These are phyloP conservation scores for Craterocephalus amniculus DNA, from an alignment of 2,797 vertebrate genomes.

Conservation along the genomic window DNA sequence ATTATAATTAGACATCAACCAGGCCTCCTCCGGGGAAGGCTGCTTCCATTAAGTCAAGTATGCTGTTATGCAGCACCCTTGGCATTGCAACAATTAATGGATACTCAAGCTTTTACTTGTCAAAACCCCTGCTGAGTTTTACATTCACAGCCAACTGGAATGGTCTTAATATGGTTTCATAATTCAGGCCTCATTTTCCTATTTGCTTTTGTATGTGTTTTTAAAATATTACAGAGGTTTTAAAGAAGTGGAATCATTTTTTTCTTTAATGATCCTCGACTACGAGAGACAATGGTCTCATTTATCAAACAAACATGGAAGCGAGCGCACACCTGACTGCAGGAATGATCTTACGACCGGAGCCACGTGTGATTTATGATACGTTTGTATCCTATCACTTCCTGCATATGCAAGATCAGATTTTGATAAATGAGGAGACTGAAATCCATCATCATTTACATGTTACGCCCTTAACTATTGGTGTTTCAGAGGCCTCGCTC, in stretches of 20 bases:
- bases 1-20: conserved; percentile 60
- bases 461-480: too few species aligned
- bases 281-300: conserved; percentile 5
- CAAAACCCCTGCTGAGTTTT: conserved; percentile 55
- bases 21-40: conserved; percentile 38
- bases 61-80: conserved; percentile 45
- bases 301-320: too few species aligned
- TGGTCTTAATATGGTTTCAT: conserved; percentile 61
- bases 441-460: too few species aligned
- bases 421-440: too few species aligned
- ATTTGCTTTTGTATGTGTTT: conserved; percentile 33
- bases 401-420: too few species aligned
- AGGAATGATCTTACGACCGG: too few species aligned
- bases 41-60: conserved; percentile 54
- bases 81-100: conserved; percentile 67
- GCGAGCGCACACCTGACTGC: too few species aligned
- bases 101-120: conserved; percentile 65
- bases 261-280: conserved; percentile 35
- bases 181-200: conserved; percentile 65
- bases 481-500: too few species aligned
- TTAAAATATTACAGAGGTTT: conserved; percentile 59
- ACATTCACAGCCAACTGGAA: conserved; percentile 48
- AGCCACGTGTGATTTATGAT: too few species aligned
- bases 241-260: conserved; percentile 34
- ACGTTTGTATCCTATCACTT: too few species aligned